Percentiles rank a stretch among this genome's conserved stretches.
phyloP scores from a whole-genome alignment of 2,113 vertebrate species.

The Syngnathus floridae region DNA sequence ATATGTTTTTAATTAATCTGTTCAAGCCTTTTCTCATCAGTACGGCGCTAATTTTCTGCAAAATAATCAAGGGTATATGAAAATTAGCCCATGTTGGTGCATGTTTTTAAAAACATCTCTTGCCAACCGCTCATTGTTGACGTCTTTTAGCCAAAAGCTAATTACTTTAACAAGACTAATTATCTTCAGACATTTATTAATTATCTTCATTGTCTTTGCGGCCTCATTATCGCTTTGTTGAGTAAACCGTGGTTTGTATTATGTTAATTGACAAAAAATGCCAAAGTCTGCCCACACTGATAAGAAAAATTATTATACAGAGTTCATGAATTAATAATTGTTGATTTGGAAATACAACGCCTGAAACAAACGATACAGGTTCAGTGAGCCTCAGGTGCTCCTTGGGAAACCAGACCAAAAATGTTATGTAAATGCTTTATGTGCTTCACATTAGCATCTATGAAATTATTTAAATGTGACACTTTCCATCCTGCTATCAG shows the following conservation, averaged over 20 bases:
- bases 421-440: no score
- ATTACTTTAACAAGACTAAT: background rate
- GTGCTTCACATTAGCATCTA: no score
- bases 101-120: background rate
- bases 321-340: background rate
- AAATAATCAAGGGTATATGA: no score
- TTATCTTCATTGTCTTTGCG: background rate
- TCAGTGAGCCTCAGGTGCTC: background rate
- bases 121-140: background rate
- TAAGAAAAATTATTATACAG: background rate
- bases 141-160: background rate
- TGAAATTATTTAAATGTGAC: no score
- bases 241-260: background rate
- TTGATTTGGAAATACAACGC: background rate
- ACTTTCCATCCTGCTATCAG: no score
- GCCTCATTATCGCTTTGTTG: background rate
- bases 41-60: no score
- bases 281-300: background rate
- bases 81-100: no score
- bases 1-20: no score
- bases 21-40: no score
- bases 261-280: background rate
- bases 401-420: background rate
- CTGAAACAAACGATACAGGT: background rate
- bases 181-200: background rate